Evolutionary conservation across 1,140 invertebrate genomes (phyloP), one percentile per base, ranked within the genome.

Genomic region (Zaprionus inermis): DNA sequence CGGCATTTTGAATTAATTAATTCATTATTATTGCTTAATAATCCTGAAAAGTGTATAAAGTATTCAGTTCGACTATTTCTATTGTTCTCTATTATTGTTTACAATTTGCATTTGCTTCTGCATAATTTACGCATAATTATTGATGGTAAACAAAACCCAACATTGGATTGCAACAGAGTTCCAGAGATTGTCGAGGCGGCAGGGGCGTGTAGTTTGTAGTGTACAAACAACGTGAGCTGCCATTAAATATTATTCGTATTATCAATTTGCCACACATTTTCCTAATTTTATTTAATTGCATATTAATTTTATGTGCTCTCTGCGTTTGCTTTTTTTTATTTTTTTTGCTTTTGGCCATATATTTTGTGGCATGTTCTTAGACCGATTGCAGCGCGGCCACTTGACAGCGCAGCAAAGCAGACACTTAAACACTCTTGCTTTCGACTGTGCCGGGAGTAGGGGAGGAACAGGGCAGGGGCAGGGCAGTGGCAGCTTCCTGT

Each of bases 391-490:
- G 28, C 38, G 38, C 64, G 64, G 58, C 46, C 69, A 54, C 60
- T 81, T 81, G 81, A 76, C 82, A 86, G 82, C 76, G 56, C 51
- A 52, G 51, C 46, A 61, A 52, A 49, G 63, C 77, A 80, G 65
- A 76, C 79, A 82, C 76, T 88, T 79, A 86, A 86, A 88, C 82
- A 86, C 82, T 86, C 78, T 86, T 86, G 83, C 76, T 88, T 86
- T 86, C 83, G 76, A 68, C 32, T 36, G 22, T 58, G 79, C 61
- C n/a, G n/a, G 54, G 63, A 74, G 18, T 59, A 49, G 63, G 64
- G 67, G 63, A 52, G 72, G 36, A 16, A 30, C 58, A 41, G 20
- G 28, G 18, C 32, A 11, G 58, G 63, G 4, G 24, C 11, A 41
- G 76, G 61, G 63, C 57, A 72, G 66, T 68, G 51, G 70, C 58